A percentile compares a stretch with the other conserved stretches of the same genome.
These are phyloP conservation scores for Allacma fusca DNA, from an alignment of 2,888 invertebrate species.

Conservation along the genomic window DNA sequence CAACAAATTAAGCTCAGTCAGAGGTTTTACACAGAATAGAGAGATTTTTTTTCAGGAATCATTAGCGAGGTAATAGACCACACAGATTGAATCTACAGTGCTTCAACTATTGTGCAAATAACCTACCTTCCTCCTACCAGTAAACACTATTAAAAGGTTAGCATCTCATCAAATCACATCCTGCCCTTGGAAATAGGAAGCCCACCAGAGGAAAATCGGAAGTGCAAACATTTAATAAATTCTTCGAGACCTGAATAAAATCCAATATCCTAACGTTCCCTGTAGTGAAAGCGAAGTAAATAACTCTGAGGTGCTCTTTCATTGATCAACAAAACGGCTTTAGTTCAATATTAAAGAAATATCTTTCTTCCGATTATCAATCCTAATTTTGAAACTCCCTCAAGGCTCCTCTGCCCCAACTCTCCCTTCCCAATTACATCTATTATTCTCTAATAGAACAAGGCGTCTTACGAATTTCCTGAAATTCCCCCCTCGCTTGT, in stretches of 20 bases:
- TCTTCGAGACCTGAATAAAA: constrained; percentile 26
- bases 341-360: constrained; percentile 25
- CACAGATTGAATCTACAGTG: neutral
- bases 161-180: constrained; percentile 30
- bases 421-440: neutral
- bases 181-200: constrained; percentile 18
- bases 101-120: constrained; percentile 26
- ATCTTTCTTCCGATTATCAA: constrained; percentile 13
- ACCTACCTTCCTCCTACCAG: neutral
- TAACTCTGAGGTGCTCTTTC: constrained; percentile 28
- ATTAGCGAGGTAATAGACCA: no score
- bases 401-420: neutral
- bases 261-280: constrained; percentile 3
- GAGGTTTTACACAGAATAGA: neutral
- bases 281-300: neutral
- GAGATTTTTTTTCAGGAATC: no score
- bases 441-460: neutral
- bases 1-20: neutral
- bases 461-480: no score
- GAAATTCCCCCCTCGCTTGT: no score
- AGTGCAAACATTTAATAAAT: constrained; percentile 35
- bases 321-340: constrained; percentile 26
- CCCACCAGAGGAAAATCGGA: constrained; percentile 34
- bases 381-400: constrained; percentile 28
- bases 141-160: constrained; percentile 18